Percentiles rank a stretch among this genome's conserved stretches.
phyloP scores from a whole-genome alignment of 2,888 invertebrate species.

The Leptinotarsa juncta region DNA sequence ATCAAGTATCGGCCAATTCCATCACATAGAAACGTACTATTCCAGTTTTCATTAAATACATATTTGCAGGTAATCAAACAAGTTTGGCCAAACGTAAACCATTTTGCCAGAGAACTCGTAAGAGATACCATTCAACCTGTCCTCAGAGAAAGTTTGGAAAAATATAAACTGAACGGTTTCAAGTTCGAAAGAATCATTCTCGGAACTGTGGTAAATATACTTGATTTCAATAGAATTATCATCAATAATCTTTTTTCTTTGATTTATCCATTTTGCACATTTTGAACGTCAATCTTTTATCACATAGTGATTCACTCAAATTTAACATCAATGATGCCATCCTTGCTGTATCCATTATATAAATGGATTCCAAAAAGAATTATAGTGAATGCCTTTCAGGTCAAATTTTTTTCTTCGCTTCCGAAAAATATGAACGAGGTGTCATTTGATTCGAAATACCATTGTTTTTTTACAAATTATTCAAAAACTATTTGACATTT shows the following conservation, averaged over 20 bases:
- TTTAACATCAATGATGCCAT: no score
- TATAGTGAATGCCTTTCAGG: no score
- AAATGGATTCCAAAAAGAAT: no score
- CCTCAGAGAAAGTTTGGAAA: constrained; percentile 82
- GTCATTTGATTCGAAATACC: no score
- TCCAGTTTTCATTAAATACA: constrained; percentile 7
- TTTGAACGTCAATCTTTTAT: background rate
- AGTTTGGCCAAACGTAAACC: constrained; percentile 97
- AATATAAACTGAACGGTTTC: constrained; percentile 90
- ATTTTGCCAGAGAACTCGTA: constrained; percentile 85
- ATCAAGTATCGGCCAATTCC: no score
- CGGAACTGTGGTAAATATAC: constrained; percentile 87
- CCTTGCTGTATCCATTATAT: no score
- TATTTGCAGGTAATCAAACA: constrained; percentile 80
- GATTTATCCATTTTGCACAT: background rate
- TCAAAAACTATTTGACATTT: no score
- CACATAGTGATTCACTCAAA: no score
- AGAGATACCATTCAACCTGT: constrained; percentile 89
- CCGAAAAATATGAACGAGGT: no score
- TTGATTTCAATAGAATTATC: background rate
- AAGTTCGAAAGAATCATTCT: constrained; percentile 94
- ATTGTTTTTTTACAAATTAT: no score
- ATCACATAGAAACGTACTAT: background rate
- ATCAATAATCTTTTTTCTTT: background rate
- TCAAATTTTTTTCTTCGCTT: no score